Evolutionary conservation across 2,888 invertebrate species (phyloP).

Genomic region (Syrista parreyssii): DNA sequence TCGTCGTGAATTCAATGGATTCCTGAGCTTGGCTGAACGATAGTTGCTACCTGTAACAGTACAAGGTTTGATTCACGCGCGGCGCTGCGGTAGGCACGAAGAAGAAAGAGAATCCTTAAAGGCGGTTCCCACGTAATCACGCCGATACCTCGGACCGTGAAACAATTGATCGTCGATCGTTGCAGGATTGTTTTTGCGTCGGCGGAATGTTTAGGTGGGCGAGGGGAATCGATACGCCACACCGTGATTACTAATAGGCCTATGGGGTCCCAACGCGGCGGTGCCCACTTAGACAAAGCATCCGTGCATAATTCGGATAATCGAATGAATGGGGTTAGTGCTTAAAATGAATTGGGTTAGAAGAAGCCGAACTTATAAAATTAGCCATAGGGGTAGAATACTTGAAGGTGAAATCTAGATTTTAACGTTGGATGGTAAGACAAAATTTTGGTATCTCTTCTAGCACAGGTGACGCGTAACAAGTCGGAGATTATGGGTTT

Average conservation of each 20-base stretch:
- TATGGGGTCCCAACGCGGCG: slow-evolving; percentile 18
- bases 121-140: slow-evolving; percentile 31
- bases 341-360: slow-evolving; percentile 16
- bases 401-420: background rate
- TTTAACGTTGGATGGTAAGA: background rate
- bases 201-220: slow-evolving; percentile 27
- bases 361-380: slow-evolving; percentile 13
- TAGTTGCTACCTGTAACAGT: background rate
- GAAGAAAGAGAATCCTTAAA: slow-evolving; percentile 20
- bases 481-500: background rate
- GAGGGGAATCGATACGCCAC: slow-evolving; percentile 34
- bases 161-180: slow-evolving; percentile 30
- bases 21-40: background rate
- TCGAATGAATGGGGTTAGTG: slow-evolving; percentile 35
- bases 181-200: slow-evolving; percentile 13
- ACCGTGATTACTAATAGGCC: slow-evolving; percentile 34
- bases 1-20: background rate
- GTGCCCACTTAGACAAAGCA: slow-evolving; percentile 32
- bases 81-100: slow-evolving; percentile 2
- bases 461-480: background rate
- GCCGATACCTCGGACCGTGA: slow-evolving; percentile 30
- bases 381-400: slow-evolving; percentile 8
- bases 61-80: background rate
- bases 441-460: background rate
- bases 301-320: slow-evolving; percentile 46